These are phyloP conservation scores for Ditylenchus weischeri DNA, from an alignment of 2,888 invertebrate species.

Conservation along the genomic window DNA sequence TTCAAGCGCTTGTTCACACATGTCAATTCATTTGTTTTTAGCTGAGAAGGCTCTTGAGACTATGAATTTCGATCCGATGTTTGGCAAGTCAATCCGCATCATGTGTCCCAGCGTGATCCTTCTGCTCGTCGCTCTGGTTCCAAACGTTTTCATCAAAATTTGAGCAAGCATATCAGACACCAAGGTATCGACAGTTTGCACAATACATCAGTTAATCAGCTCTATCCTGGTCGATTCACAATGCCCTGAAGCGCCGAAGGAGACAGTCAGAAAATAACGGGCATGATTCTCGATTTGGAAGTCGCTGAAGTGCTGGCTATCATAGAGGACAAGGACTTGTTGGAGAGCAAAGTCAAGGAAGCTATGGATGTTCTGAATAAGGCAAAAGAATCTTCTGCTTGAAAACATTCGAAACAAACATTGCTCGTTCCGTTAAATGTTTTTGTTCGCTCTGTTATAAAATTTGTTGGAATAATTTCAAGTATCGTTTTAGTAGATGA, in stretches of 20 bases:
- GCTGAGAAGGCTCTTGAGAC: no score
- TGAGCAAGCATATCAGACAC: conserved; percentile 97
- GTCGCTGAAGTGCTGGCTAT: neutral
- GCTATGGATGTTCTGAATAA: neutral
- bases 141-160: conserved; percentile 97
- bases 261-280: conserved; percentile 53
- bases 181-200: no score
- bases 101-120: conserved; percentile 94
- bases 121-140: conserved; percentile 88
- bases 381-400: conserved; percentile 1
- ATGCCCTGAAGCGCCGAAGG: conserved; percentile 24
- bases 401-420: neutral
- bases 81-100: no score
- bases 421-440: no score
- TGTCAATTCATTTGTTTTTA: no score
- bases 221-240: conserved; percentile 74
- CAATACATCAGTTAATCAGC: no score
- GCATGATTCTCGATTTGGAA: conserved; percentile 57
- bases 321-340: no score
- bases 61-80: no score
- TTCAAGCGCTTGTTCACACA: no score
- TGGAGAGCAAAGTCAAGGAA: no score
- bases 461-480: neutral
- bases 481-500: no score
- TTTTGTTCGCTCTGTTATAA: conserved; percentile 6